Evolutionary conservation across 1,140 invertebrate genomes (phyloP).

Genomic region (Tribolium castaneum): DNA sequence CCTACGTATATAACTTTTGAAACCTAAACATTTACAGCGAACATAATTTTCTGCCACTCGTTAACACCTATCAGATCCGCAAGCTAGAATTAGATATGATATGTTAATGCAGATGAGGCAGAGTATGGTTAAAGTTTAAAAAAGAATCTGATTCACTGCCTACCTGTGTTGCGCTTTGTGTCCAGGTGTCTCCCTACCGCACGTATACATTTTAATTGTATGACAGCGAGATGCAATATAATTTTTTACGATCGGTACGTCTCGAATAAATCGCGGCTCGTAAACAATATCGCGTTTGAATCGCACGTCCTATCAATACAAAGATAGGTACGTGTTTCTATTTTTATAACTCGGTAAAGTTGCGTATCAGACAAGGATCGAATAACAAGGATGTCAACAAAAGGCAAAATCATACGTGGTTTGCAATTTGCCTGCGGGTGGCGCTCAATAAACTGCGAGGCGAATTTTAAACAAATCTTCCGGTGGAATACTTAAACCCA

Average conservation of each 20-base stretch:
- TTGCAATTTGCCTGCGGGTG: conserved; percentile 44
- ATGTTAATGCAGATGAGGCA: too few relatives aligned
- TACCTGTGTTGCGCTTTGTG: neutral
- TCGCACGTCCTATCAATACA: conserved; percentile 11
- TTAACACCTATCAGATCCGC: too few relatives aligned
- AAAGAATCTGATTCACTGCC: too few relatives aligned
- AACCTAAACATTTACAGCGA: too few relatives aligned
- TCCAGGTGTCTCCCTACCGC: conserved; percentile 2
- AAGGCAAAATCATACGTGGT: conserved; percentile 43
- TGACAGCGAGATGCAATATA: neutral
- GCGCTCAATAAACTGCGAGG: conserved; percentile 17
- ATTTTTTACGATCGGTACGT: conserved; percentile 2
- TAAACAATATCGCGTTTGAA: conserved; percentile 29
- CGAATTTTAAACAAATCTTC: conserved; percentile 41
- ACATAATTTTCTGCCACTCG: too few relatives aligned
- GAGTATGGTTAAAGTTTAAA: too few relatives aligned
- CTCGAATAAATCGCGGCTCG: conserved; percentile 18
- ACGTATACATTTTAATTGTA: neutral
- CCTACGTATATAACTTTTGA: too few relatives aligned
- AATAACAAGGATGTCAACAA: conserved; percentile 41
- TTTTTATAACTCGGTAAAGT: conserved; percentile 40
- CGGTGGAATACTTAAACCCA: conserved; percentile 34
- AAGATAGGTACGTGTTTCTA: conserved; percentile 41
- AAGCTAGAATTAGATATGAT: too few relatives aligned
- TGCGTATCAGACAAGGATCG: conserved; percentile 37